phyloP scores from a whole-genome alignment of 2,888 invertebrate genomes.

The Lepeophtheirus nordmannii region DNA sequence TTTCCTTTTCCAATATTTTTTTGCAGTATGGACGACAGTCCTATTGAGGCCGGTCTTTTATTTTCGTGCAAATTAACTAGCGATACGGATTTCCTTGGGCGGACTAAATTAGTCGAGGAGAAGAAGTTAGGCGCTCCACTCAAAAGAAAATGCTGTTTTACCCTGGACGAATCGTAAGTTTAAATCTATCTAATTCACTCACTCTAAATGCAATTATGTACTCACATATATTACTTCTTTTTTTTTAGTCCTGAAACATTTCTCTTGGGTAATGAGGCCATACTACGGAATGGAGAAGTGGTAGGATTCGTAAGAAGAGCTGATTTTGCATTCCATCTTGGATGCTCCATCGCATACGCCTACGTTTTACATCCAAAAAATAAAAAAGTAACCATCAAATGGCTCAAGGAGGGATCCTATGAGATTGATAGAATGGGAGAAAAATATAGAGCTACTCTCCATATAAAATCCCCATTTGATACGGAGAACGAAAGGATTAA shows the following conservation, averaged over 20 bases:
- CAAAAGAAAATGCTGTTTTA: slow-evolving; percentile 48
- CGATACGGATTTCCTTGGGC: slow-evolving; percentile 59
- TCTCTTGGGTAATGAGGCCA: slow-evolving; percentile 69
- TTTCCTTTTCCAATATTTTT: background rate
- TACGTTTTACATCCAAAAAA: slow-evolving; percentile 33
- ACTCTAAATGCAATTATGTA: background rate
- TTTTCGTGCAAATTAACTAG: slow-evolving; percentile 55
- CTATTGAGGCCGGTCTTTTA: slow-evolving; percentile 63
- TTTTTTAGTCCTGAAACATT: slow-evolving; percentile 42
- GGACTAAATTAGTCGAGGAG: slow-evolving; percentile 49
- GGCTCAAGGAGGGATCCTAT: slow-evolving; percentile 46
- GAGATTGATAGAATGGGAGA: slow-evolving; percentile 65
- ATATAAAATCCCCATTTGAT: slow-evolving; percentile 64
- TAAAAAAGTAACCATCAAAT: slow-evolving; percentile 24
- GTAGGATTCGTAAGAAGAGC: slow-evolving; percentile 67
- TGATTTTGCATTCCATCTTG: slow-evolving; percentile 52
- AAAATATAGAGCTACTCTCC: slow-evolving; percentile 50
- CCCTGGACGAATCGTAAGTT: slow-evolving; percentile 32
- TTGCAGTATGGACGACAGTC: slow-evolving; percentile 58
- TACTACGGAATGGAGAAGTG: slow-evolving; percentile 48
- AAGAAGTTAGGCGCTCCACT: slow-evolving; percentile 47
- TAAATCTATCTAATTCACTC: background rate
- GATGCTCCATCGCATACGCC: slow-evolving; percentile 47
- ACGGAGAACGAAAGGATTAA: slow-evolving; percentile 54
- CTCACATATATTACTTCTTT: slow-evolving; percentile 1